A percentile compares a stretch with the other conserved stretches of the same genome.
phyloP scores from a whole-genome alignment of 2,113 vertebrate genomes.

The Cryptoleucopteryx plumbea region DNA sequence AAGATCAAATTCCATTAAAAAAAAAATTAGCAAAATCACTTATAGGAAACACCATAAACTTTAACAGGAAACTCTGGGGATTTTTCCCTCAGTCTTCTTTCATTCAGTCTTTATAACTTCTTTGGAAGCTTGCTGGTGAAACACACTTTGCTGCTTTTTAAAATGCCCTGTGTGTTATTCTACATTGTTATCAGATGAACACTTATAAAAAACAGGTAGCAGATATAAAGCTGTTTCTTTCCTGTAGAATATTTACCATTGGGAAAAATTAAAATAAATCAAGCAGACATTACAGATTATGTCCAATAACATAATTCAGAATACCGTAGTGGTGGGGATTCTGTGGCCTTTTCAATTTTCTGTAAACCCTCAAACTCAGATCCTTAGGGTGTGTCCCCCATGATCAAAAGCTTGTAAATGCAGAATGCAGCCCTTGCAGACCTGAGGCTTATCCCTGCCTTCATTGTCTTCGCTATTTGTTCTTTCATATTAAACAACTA shows the following conservation, averaged over 20 bases:
- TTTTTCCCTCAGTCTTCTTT: neutral
- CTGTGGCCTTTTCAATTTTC: neutral
- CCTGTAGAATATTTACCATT: neutral
- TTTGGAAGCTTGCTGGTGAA: neutral
- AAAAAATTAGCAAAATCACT: neutral
- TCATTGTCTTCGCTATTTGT: neutral
- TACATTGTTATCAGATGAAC: neutral
- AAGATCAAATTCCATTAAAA: neutral
- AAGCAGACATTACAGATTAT: neutral
- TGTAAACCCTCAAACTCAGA: neutral
- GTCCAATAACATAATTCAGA: neutral
- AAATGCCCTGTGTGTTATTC: accelerated
- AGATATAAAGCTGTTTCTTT: neutral
- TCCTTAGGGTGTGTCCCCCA: neutral
- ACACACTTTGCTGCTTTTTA: neutral
- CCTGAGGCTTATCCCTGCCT: neutral
- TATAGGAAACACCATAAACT: neutral
- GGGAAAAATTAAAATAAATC: neutral
- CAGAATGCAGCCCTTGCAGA: too few relatives aligned
- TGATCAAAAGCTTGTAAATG: neutral
- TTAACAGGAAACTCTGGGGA: neutral
- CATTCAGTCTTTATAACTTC: neutral
- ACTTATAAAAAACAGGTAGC: neutral
- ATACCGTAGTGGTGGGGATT: neutral
- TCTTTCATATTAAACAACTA: neutral